A percentile compares a stretch with the other conserved stretches of the same genome.
Evolutionary conservation across 1,140 invertebrate genomes (phyloP).

Genomic region (Apis florea): DNA sequence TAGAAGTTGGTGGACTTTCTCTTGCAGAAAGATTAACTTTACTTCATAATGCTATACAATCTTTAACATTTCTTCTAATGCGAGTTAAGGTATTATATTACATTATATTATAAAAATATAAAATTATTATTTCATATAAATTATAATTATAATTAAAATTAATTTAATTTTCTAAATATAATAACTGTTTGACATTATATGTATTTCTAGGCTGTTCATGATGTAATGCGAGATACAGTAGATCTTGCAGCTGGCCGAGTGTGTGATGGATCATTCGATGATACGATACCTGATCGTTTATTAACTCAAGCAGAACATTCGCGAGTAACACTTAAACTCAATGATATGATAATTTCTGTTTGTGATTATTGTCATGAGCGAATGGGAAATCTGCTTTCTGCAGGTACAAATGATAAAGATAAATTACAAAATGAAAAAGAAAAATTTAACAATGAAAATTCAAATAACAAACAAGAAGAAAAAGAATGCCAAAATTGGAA

Average conservation of each 20-base stretch:
- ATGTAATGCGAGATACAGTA: constrained; percentile 86
- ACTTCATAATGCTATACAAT: constrained; percentile 86
- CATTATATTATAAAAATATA: neutral
- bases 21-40: constrained; percentile 90
- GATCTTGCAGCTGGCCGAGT: constrained; percentile 82
- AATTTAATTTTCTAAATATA: constrained; percentile 1
- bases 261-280: constrained; percentile 69
- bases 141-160: neutral
- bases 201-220: constrained; percentile 82
- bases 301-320: constrained; percentile 86
- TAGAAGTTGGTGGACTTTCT: constrained; percentile 81
- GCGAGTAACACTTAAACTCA: constrained; percentile 85
- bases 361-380: constrained; percentile 96
- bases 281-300: constrained; percentile 83
- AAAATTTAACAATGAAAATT: constrained; percentile 63
- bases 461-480: constrained; percentile 63
- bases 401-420: constrained; percentile 86
- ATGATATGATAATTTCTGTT: constrained; percentile 88
- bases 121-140: neutral
- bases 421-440: constrained; percentile 75
- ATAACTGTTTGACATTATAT: constrained; percentile 31
- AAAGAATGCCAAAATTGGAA: constrained; percentile 69
- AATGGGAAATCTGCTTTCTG: constrained; percentile 91
- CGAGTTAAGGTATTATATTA: constrained; percentile 82
- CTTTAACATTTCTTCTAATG: constrained; percentile 80